Base-by-base conservation (phyloP, 2,888 invertebrate species). In the Carpatolechia fugitivella region DNA sequence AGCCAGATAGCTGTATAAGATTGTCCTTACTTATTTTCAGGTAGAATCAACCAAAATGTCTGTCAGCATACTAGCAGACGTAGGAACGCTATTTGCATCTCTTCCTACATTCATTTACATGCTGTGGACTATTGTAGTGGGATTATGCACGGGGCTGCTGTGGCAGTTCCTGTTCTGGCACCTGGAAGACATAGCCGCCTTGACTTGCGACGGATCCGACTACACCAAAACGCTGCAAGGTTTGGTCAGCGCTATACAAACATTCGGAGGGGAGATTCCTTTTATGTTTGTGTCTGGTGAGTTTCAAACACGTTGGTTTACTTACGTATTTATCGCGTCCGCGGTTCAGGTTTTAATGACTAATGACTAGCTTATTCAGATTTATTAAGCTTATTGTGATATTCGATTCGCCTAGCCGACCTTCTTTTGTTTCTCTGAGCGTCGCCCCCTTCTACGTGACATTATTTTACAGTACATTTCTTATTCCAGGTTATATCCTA, bases 91-190 rank as follows among this genome's bases (percentile, higher is more conserved):
- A 51, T 81, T 97, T 13, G 82, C 91, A 0, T 93, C 95, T 2
- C 59, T 93, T 7, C 92, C 93, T 0, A 93, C 97, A 14, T 74
- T 95, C 6, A 83, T 95, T 1, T 98, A 97, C 74, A 91, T 95
- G 55, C 58, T 95, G 14, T 96, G 97, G 94, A 95, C 97, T 55
- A 92, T 96, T 57, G 92, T 92, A 1, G 94, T 96, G 18, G 98
- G 98, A 0, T 90, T 97, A 62, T 94, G 96, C 66, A 97, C 96
- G 0, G 97, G 96, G 0, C 82, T 97, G 0, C 87, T 97, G 18
- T 98, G 98, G 96, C 94, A 96, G 65, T 98, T 97, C 74, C 84
- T 97, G 0, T 96, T 97, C 74, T 97, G 96, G 95, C 93, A 95
- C 63, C 82, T 96, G 11, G 96, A 97, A 78, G 94, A 95, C 60